Percentiles rank a stretch among this genome's conserved stretches.
These are phyloP conservation scores for Flexamia atlantica DNA, from an alignment of 2,888 invertebrate species.

Conservation along the genomic window DNA sequence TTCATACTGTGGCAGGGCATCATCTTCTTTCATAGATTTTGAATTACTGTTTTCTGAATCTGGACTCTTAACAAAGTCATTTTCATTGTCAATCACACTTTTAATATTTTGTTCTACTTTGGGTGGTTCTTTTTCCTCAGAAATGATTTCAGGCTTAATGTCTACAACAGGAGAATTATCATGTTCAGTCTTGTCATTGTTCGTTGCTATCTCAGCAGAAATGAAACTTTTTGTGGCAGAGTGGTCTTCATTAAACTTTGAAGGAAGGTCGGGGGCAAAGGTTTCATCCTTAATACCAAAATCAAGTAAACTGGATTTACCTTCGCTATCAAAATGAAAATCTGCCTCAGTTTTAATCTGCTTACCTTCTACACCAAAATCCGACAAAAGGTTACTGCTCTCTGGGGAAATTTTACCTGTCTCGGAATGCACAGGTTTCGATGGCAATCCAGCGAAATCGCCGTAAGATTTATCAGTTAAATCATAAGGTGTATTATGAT, in stretches of 20 bases:
- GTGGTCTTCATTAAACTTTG: conserved; percentile 7
- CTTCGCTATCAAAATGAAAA: conserved; percentile 23
- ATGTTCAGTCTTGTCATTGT: conserved; percentile 24
- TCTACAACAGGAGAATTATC: neutral
- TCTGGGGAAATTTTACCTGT: conserved; percentile 17
- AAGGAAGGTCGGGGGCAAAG: neutral
- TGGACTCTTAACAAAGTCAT: neutral
- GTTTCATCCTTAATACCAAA: neutral
- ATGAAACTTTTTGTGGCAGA: conserved; percentile 20
- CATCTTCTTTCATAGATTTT: conserved; percentile 56
- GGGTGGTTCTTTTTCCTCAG: neutral
- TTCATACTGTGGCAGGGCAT: conserved; percentile 45
- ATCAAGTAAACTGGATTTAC: conserved; percentile 23
- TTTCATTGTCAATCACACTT: neutral
- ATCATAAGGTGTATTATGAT: conserved; percentile 3
- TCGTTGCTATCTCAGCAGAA: conserved; percentile 37
- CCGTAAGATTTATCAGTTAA: conserved; percentile 24
- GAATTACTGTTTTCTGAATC: neutral
- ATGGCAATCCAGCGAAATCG: neutral
- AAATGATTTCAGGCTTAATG: neutral
- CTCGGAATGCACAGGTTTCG: neutral
- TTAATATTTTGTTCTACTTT: neutral
- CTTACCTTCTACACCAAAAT: conserved; percentile 17
- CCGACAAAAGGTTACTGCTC: conserved; percentile 17
- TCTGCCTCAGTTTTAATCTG: conserved; percentile 27